Base-by-base conservation (phyloP, 2,797 vertebrate species). In the Nannoperca obscura region DNA sequence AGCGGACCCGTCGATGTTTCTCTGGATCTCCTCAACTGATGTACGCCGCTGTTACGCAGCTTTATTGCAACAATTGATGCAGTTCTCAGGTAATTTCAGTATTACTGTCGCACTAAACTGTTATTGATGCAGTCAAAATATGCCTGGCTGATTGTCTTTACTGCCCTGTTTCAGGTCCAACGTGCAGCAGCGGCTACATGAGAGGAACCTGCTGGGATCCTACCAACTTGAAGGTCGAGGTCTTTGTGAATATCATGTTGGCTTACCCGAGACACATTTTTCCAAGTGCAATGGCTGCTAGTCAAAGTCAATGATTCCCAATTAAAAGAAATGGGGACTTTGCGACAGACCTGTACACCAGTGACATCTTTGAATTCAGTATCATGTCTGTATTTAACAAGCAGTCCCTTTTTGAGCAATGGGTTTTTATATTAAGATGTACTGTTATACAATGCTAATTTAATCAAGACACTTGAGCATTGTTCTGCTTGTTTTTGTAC, bases 1-100 rank as follows among this genome's bases (percentile, higher is more conserved):
- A 94, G 30, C 58, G 46, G 86, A 81, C 61, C 3, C 46, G n/a
- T 15, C 9, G 74, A 74, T 50, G 54, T 55, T 46, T 81, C 62
- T 50, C 55, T 87, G 54, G 65, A 82, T 82, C 76, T 76, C 53
- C 17, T 73, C 42, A 36, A 68, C 42, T 66, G 44, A 86, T 40
- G 57, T 60, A 49, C 49, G 67, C 36, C 10, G 84, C 36, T 70
- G 59, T 11, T 60, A 49, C 49, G 67, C 36, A 11, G 84, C 36
- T 70, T 62, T 11, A 57, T 52, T 57, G 44, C 69, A 30, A 44
- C n/a, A 27, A 61, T 3, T 0, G 3, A 40, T 49, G 36, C 74
- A 34, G 19, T 17, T 27, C 9, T 49, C 81, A 67, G 84, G 89
- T 92, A 76, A 74, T 10, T 38, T 38, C 10, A 38, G 10, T 38